These are phyloP conservation scores for Spodoptera litura DNA, from an alignment of 1,140 invertebrate genomes.

Conservation along the genomic window DNA sequence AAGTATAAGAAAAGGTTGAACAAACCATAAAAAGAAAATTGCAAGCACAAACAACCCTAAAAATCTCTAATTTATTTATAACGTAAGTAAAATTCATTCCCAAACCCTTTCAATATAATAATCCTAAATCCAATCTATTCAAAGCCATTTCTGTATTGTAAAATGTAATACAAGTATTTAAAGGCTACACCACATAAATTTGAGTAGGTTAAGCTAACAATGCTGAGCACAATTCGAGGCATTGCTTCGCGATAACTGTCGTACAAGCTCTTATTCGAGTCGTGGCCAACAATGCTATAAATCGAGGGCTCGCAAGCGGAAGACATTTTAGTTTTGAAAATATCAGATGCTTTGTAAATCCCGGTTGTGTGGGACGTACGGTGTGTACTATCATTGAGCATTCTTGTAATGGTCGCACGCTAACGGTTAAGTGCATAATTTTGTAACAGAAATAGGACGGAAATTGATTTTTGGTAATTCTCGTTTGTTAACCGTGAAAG, in stretches of 20 bases:
- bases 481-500: neutral
- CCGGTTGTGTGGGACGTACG: slow-evolving; percentile 52
- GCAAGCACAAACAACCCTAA: neutral
- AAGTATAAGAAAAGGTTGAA: no score
- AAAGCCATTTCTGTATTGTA: slow-evolving; percentile 47
- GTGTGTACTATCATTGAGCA: slow-evolving; percentile 4
- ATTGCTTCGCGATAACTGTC: slow-evolving; percentile 61
- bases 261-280: slow-evolving; percentile 62
- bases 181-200: slow-evolving; percentile 63
- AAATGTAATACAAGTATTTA: slow-evolving; percentile 58
- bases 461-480: slow-evolving; percentile 37
- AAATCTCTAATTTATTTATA: neutral
- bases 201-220: slow-evolving; percentile 58
- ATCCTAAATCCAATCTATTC: slow-evolving; percentile 42
- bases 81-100: slow-evolving; percentile 26
- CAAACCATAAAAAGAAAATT: neutral
- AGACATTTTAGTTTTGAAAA: slow-evolving; percentile 71
- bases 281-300: slow-evolving; percentile 62
- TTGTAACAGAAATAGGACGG: slow-evolving; percentile 34
- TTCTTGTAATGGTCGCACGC: slow-evolving; percentile 34
- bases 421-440: slow-evolving; percentile 22
- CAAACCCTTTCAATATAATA: slow-evolving; percentile 32
- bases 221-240: slow-evolving; percentile 56
- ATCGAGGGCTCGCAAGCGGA: slow-evolving; percentile 61
- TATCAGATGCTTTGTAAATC: slow-evolving; percentile 70